Evolutionary conservation across 92 coral and sea anemone species (phyloP).

Genomic region (Meandrina meandrites): DNA sequence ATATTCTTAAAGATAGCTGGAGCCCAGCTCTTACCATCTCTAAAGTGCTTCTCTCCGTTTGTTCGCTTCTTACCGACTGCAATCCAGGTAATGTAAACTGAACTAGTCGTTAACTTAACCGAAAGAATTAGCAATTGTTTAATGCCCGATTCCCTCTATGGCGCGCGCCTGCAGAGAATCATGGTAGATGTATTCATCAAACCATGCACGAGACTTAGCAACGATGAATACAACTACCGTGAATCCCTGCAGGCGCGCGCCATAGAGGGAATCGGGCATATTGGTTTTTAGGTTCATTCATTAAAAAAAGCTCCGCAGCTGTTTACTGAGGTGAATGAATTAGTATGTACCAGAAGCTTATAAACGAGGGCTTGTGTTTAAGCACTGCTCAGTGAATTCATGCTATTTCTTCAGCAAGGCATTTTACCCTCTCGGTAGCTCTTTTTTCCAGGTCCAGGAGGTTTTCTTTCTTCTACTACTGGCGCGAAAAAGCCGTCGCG

Average conservation of each 20-base stretch:
- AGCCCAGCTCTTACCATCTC: constrained; percentile 93
- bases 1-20: constrained; percentile 93
- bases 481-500: neutral
- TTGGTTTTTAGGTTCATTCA: neutral
- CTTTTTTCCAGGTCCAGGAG: neutral
- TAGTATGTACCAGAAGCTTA: no score
- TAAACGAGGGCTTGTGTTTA: no score
- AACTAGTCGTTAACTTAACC: neutral
- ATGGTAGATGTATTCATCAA: no score
- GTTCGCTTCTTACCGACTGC: constrained; percentile 92
- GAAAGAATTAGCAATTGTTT: neutral
- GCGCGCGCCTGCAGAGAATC: no score
- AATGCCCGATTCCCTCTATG: no score
- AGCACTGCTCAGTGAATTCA: no score
- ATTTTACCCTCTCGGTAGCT: no score
- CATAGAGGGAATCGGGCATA: no score
- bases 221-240: no score
- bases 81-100: constrained; percentile 73
- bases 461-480: neutral
- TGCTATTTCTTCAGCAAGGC: no score
- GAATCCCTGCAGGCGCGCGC: no score
- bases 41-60: constrained; percentile 86
- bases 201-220: no score
- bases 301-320: neutral
- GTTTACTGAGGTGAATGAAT: neutral